A percentile compares a stretch with the other conserved stretches of the same genome.
phyloP scores from a whole-genome alignment of 2,113 vertebrate species.

The pig (Sus scrofa) region DNA sequence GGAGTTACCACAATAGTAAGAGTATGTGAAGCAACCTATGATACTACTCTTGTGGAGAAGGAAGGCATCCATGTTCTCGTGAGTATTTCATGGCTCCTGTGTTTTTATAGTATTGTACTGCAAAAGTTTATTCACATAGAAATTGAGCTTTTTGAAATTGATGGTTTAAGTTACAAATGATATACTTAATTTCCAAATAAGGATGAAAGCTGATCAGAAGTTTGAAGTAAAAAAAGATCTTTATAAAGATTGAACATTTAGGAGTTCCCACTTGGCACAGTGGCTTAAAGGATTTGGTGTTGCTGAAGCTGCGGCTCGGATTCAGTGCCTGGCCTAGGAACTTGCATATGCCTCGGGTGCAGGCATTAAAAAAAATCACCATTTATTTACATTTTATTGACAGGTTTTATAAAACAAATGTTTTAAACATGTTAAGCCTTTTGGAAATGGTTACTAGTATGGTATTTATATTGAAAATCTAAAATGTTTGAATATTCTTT shows the following conservation, averaged over 20 bases:
- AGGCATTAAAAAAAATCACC: too few relatives aligned
- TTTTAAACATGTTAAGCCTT: not conserved
- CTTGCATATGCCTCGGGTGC: too few relatives aligned
- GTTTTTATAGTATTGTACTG: not conserved
- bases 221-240: constrained; percentile 11
- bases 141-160: too few relatives aligned
- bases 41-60: constrained; percentile 96
- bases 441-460: not conserved
- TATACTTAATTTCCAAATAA: not conserved
- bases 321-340: too few relatives aligned
- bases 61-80: constrained; percentile 99
- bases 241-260: not conserved
- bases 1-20: constrained; percentile 98
- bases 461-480: not conserved
- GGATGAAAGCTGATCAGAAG: not conserved
- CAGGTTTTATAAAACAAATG: not conserved
- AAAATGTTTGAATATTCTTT: not conserved
- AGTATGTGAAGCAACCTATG: constrained; percentile 99
- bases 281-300: too few relatives aligned
- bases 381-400: constrained; percentile 16
- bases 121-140: constrained; percentile 1
- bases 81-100: constrained; percentile 80
- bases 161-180: not conserved
- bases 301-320: too few relatives aligned
- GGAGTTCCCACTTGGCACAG: too few relatives aligned